Conservation (phyloP, 2,797 vertebrate genomes). For the Cephalopachus bancanus region DNA sequence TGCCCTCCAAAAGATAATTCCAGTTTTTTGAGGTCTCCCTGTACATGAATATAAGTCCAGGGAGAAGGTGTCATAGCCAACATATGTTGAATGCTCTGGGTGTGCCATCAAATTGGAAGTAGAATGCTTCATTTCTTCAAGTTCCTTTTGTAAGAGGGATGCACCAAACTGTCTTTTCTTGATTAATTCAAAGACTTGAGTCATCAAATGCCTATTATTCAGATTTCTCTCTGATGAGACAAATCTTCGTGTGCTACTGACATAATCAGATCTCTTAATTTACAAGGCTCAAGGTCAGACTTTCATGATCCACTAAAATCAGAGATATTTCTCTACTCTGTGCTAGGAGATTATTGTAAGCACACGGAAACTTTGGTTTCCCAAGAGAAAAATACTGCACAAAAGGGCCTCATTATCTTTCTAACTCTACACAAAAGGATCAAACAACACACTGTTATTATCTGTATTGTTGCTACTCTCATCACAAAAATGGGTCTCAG, state of each 20-base stretch:
- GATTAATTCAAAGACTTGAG: conserved; percentile 21
- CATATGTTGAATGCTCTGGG: neutral
- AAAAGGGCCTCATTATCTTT: neutral
- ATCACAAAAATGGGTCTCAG: neutral
- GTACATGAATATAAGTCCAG: neutral
- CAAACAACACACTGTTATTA: neutral
- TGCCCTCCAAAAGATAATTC: too few relatives aligned
- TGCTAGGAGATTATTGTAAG: neutral
- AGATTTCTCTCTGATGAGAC: neutral
- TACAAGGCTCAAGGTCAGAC: neutral
- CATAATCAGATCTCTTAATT: neutral
- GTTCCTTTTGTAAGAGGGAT: neutral
- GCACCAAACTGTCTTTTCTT: neutral
- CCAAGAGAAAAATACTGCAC: conserved; percentile 10
- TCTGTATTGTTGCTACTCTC: neutral
- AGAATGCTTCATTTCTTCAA: neutral
- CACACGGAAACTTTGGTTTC: neutral
- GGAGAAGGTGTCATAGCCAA: neutral
- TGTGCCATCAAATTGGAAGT: neutral
- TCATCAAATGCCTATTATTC: neutral
- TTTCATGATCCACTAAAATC: neutral
- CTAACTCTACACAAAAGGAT: neutral
- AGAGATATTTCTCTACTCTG: neutral
- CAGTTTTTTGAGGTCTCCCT: too few relatives aligned
- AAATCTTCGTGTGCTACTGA: neutral